Conservation (phyloP, 2,888 invertebrate species). For the Ptilodon capucinus region DNA sequence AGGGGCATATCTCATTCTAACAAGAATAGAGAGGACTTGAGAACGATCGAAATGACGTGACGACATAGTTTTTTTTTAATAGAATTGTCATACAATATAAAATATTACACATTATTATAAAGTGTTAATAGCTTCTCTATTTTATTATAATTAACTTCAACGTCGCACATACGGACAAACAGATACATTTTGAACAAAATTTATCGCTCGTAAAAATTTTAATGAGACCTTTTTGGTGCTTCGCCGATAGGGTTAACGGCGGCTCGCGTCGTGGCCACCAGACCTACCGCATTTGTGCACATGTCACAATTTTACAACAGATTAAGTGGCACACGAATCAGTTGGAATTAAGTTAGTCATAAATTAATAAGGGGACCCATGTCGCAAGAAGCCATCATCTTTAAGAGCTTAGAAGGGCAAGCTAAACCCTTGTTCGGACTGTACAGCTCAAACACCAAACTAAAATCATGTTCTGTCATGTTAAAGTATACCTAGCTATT, state of each 20-base stretch:
- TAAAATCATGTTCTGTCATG: too few relatives aligned
- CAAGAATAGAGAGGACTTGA: too few relatives aligned
- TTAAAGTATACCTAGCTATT: too few relatives aligned
- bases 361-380: constrained; percentile 16
- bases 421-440: too few relatives aligned
- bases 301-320: constrained; percentile 13
- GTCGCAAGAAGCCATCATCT: too few relatives aligned
- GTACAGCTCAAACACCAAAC: too few relatives aligned
- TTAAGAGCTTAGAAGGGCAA: too few relatives aligned
- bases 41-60: too few relatives aligned
- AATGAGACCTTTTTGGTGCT: constrained; percentile 7
- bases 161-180: constrained; percentile 2
- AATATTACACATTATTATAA: neutral
- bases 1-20: too few relatives aligned
- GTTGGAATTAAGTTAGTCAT: constrained; percentile 12
- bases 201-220: constrained; percentile 24
- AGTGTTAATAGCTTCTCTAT: constrained; percentile 1
- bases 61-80: too few relatives aligned
- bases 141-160: neutral
- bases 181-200: constrained; percentile 16
- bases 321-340: constrained; percentile 26
- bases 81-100: neutral
- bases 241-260: constrained; percentile 2
- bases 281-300: constrained; percentile 28
- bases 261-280: neutral